Evolutionary conservation across 2,888 invertebrate genomes (phyloP).

Genomic region (Nebria salina): DNA sequence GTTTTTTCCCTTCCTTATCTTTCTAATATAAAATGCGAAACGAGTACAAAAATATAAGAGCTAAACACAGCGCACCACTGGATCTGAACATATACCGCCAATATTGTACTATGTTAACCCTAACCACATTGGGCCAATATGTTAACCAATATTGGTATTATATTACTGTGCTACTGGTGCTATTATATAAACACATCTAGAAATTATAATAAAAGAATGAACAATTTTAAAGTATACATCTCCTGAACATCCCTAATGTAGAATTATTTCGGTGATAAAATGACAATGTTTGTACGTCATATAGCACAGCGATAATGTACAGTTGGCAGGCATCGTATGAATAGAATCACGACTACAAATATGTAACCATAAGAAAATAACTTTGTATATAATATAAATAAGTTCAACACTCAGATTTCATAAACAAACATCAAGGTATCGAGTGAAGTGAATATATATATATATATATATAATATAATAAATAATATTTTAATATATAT

Average conservation of each 20-base stretch:
- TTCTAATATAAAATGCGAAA: too few species aligned
- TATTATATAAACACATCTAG: too few species aligned
- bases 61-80: too few species aligned
- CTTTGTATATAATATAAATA: conserved; percentile 40
- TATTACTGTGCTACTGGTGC: too few species aligned
- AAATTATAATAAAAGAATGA: too few species aligned
- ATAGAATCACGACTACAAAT: conserved; percentile 46
- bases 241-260: background rate
- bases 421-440: conserved; percentile 48
- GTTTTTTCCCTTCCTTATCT: too few species aligned
- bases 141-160: too few species aligned
- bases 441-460: conserved; percentile 45
- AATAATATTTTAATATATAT: conserved; percentile 29
- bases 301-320: conserved; percentile 47
- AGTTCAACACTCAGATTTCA: conserved; percentile 48
- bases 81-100: too few species aligned
- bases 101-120: too few species aligned
- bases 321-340: conserved; percentile 47
- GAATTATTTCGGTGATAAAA: conserved; percentile 25
- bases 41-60: too few species aligned
- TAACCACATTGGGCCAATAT: too few species aligned
- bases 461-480: conserved; percentile 22
- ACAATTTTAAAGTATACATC: too few species aligned
- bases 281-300: conserved; percentile 40
- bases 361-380: conserved; percentile 45